Percentiles rank a stretch among this genome's conserved stretches.
phyloP scores from a whole-genome alignment of 2,113 vertebrate species.

The Anolis sagrei region DNA sequence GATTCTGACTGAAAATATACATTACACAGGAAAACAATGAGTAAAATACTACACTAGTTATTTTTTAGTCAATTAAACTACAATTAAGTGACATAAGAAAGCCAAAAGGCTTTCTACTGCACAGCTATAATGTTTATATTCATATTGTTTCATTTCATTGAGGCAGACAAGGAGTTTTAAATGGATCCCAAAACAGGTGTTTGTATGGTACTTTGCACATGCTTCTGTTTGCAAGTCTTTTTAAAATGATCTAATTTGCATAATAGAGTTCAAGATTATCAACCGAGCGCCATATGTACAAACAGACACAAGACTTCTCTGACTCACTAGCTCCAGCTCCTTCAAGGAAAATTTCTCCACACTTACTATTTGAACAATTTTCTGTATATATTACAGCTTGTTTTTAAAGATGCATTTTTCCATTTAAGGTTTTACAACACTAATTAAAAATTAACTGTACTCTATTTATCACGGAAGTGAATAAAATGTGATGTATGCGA shows the following conservation, averaged over 20 bases:
- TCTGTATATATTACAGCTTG: not conserved
- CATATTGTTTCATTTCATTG: not conserved
- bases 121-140: not conserved
- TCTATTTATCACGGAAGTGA: too few species aligned
- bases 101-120: not conserved
- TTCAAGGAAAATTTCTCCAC: constrained; percentile 54
- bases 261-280: not conserved
- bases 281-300: not conserved
- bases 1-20: constrained; percentile 90
- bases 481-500: not conserved
- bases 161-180: not conserved
- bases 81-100: not conserved
- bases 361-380: constrained; percentile 15
- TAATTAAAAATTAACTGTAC: too few species aligned
- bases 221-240: not conserved
- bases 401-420: constrained; percentile 7
- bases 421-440: not conserved
- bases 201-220: not conserved
- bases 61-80: not conserved
- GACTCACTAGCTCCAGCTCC: constrained; percentile 53
- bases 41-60: constrained; percentile 12
- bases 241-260: not conserved
- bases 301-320: not conserved
- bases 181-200: not conserved
- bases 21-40: constrained; percentile 38